Evolutionary conservation across 2,888 invertebrate genomes (phyloP), one percentile per base, ranked within the genome.

Genomic region (Amiota minor): DNA sequence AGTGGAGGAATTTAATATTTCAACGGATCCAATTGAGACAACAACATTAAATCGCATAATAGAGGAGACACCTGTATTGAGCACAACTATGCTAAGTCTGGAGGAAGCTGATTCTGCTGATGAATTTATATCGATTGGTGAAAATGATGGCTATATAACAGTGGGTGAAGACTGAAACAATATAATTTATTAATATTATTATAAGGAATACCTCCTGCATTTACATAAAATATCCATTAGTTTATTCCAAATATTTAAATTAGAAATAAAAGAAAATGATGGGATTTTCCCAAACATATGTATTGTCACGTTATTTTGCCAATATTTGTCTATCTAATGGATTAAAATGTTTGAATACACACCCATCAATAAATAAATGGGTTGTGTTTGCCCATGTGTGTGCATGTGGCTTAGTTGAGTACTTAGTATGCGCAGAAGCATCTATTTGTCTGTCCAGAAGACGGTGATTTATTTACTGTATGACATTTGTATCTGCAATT

Each of bases 91-190:
- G 9, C 18, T 59, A 16, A 20, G 18, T 10, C 18, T 59, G 16
- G 23, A 59, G 20, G 12, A 16, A 4, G 18, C 16, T 20, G 59
- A 18, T 18, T 62, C 71, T 9, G 46, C 59, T 1, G 73, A 75
- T 1, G 83, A 83, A 9, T 73, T 82, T 20, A 78, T 81, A 64
- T 75, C 75, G 50, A 77, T 77, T n/a, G 80, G 76, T 10, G 76
- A 81, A 10, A 75, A 80, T 47, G 80, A 72, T 67, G 81, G 74
- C 16, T 84, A 77, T 16, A 85, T 84, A 59, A 79, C 77, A 10
- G 85, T 86, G 59, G 83, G 80, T 10, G 80, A 82, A n/a, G 77
- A 77, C 55, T 75, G 70, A 78, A 11, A 14, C 35, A 53, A 9
- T 45, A 59, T 59, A 53, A 47, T 18, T 46, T 56, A 45, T 56